A percentile compares a stretch with the other conserved stretches of the same genome.
phyloP scores from a whole-genome alignment of 1,140 invertebrate genomes.

The Conopomorpha cramerella region DNA sequence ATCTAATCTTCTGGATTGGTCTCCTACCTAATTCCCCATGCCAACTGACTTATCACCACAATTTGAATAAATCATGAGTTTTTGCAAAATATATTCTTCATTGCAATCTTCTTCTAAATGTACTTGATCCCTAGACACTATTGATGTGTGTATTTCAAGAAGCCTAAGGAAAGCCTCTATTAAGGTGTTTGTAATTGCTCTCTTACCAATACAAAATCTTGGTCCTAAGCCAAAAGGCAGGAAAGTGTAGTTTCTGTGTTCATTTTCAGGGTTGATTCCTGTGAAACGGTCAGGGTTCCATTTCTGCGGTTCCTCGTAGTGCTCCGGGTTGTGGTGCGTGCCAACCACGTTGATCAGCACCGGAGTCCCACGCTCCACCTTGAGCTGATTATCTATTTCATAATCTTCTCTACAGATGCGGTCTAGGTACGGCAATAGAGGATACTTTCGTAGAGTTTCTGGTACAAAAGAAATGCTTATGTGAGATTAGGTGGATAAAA shows the following conservation, averaged over 20 bases:
- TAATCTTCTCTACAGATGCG: constrained; percentile 50
- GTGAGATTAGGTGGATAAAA: too few relatives aligned
- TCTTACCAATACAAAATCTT: constrained; percentile 74
- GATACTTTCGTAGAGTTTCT: constrained; percentile 65
- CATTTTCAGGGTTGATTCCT: constrained; percentile 44
- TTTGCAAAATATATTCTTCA: too few relatives aligned
- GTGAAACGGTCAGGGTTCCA: constrained; percentile 71
- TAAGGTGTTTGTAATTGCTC: too few relatives aligned
- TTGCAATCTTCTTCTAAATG: too few relatives aligned
- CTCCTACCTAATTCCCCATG: too few relatives aligned
- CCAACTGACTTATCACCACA: too few relatives aligned
- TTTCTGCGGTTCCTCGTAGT: constrained; percentile 68
- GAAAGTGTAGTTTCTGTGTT: too few relatives aligned
- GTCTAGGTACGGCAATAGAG: constrained; percentile 61
- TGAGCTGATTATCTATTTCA: constrained; percentile 52
- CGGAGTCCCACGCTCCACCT: constrained; percentile 22
- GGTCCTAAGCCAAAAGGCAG: constrained; percentile 81
- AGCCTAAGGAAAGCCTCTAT: too few relatives aligned
- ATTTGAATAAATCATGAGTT: too few relatives aligned
- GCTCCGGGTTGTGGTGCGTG: constrained; percentile 59
- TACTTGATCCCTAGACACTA: too few relatives aligned
- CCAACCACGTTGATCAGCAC: constrained; percentile 29
- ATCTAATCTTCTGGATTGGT: too few relatives aligned
- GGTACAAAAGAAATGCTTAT: constrained; percentile 30
- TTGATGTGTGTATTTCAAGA: too few relatives aligned